A percentile compares a stretch with the other conserved stretches of the same genome.
Evolutionary conservation across 2,888 invertebrate species (phyloP).

Genomic region (Nesidiocoris tenuis): DNA sequence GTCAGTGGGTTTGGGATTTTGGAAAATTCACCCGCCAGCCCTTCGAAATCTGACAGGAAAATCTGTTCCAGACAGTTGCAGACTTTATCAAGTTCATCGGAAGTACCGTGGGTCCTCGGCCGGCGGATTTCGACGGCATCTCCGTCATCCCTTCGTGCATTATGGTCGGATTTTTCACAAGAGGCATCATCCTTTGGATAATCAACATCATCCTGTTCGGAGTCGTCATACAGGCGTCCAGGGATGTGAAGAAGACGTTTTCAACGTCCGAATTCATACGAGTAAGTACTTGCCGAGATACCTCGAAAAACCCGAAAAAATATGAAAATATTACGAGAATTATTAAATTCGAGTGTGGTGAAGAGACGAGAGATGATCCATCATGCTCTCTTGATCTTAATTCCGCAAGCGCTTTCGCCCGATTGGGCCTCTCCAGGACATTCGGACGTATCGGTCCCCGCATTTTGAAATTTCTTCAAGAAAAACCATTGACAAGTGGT

Average conservation of each 20-base stretch:
- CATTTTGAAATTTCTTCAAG: too few relatives aligned
- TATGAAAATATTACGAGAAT: too few relatives aligned
- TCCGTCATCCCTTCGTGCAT: conserved; percentile 42
- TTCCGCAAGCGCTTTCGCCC: too few relatives aligned
- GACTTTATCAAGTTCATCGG: conserved; percentile 23
- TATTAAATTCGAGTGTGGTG: too few relatives aligned
- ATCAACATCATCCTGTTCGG: conserved; percentile 42
- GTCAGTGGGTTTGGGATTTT: conserved; percentile 18
- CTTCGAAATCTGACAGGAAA: too few relatives aligned
- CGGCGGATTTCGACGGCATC: conserved; percentile 32
- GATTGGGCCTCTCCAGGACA: too few relatives aligned
- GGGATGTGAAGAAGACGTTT: conserved; percentile 32
- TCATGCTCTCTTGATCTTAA: too few relatives aligned
- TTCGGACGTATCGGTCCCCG: too few relatives aligned
- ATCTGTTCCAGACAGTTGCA: conserved; percentile 14
- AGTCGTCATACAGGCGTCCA: conserved; percentile 40
- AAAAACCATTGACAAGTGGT: too few relatives aligned
- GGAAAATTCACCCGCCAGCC: too few relatives aligned
- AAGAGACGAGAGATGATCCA: too few relatives aligned
- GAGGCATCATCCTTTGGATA: conserved; percentile 43
- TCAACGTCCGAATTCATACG: conserved; percentile 31
- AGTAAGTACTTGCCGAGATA: conserved; percentile 14
- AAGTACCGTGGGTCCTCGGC: conserved; percentile 10
- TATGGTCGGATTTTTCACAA: conserved; percentile 29
- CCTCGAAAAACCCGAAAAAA: too few relatives aligned